Evolutionary conservation across 2,113 vertebrate genomes (phyloP), one percentile per base, ranked within the genome.

Genomic region (Zingel zingel): DNA sequence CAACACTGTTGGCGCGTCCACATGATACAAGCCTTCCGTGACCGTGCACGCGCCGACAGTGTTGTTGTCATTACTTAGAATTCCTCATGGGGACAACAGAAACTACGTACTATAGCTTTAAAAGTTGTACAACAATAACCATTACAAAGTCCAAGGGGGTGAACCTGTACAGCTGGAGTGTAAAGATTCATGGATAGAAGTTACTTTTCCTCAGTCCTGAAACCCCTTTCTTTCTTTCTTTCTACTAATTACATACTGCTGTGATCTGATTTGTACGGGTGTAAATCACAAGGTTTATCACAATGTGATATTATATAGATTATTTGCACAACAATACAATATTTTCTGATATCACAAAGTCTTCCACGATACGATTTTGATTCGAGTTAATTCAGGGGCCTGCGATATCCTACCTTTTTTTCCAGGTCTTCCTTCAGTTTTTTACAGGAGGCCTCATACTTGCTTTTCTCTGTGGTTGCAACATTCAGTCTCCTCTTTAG

Each of bases 401-500:
- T 43, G 39, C 10, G 10, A 11, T 43, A 75, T 84, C 58, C 3
- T 87, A 98, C 97, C 96, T 97, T 98, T 94, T 96, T 96, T 39
- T 95, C 95, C 82, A 98, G 82, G 21, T 97, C 96, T 10, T 96
- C 95, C 88, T 95, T 97, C 57, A 96, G 89, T 87, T 95, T 96
- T 61, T 89, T 83, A 90, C 96, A 96, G 88, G 95, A 94, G 74
- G 95, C 85, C 74, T 98, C 97, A 73, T 95, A 92, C 10, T 96
- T 95, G 86, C 88, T 93, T 82, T 97, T 98, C 84, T 97, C 96
- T 81, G 96, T 94, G 43, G 94, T 91, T 54, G 95, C 94, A 51
- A 96, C 93, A 75, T 81, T 95, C 86, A 98, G 94, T 88, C 96
- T 96, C 89, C 97, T 95, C 90, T 97, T 98, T 75, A 97, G 89